Percentiles rank a stretch among this genome's conserved stretches.
Evolutionary conservation across 2,888 invertebrate species (phyloP).

Genomic region (Aelia acuminata): DNA sequence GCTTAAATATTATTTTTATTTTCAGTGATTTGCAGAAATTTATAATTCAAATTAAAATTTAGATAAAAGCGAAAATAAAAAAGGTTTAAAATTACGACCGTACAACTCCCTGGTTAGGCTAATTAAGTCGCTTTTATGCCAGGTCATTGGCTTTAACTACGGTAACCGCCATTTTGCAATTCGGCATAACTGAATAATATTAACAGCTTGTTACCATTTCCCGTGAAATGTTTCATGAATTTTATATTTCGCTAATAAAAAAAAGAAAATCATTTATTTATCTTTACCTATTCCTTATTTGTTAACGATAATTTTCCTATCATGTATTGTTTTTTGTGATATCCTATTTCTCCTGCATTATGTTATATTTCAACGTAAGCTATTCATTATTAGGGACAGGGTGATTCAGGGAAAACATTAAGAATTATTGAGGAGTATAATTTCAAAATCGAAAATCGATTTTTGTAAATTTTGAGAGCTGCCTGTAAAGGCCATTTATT

Average conservation of each 20-base stretch:
- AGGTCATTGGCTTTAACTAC: background rate
- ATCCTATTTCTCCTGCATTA: background rate
- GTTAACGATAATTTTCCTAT: background rate
- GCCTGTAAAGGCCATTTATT: too few species aligned
- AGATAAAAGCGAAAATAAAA: background rate
- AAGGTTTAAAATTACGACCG: background rate
- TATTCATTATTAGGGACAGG: too few species aligned
- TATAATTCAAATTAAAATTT: too few species aligned
- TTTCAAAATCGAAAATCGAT: too few species aligned
- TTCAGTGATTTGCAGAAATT: too few species aligned
- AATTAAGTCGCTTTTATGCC: background rate
- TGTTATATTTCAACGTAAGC: too few species aligned
- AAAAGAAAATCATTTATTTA: background rate
- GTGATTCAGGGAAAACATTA: too few species aligned
- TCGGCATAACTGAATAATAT: constrained; percentile 38
- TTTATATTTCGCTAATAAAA: background rate
- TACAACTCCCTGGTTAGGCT: background rate
- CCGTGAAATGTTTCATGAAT: constrained; percentile 25
- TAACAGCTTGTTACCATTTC: constrained; percentile 35
- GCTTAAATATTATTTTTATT: too few species aligned
- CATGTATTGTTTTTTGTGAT: background rate
- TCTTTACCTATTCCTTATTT: background rate
- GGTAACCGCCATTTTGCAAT: constrained; percentile 26
- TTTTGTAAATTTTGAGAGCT: too few species aligned
- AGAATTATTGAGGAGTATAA: too few species aligned